These are phyloP conservation scores for Amphiduros pacificus DNA, from an alignment of 2,888 invertebrate genomes.

Conservation along the genomic window DNA sequence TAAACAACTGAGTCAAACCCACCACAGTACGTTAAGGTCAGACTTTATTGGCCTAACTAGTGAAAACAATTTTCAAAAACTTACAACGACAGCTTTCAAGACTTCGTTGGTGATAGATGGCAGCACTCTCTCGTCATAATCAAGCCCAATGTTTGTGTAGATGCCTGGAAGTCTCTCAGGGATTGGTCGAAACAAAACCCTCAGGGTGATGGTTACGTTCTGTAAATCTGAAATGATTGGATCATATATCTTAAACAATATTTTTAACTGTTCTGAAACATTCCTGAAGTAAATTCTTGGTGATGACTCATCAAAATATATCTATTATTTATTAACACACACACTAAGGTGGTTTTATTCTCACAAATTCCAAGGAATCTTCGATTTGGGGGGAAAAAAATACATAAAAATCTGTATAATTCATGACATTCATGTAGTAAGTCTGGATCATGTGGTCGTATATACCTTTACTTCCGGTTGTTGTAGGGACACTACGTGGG, in stretches of 20 bases:
- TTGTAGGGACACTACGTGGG: slow-evolving; percentile 93
- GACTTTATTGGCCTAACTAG: too few relatives aligned
- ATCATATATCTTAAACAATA: neutral
- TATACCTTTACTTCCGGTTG: slow-evolving; percentile 94
- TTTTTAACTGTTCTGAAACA: too few relatives aligned
- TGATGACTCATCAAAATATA: too few relatives aligned
- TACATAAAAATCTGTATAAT: too few relatives aligned
- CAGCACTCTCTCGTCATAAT: slow-evolving; percentile 97
- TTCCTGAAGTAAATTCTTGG: too few relatives aligned
- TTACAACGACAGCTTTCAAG: slow-evolving; percentile 89
- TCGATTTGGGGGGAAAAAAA: too few relatives aligned
- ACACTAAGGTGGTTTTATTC: too few relatives aligned
- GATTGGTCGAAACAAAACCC: slow-evolving; percentile 93
- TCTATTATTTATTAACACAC: too few relatives aligned
- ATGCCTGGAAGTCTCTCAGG: slow-evolving; percentile 93
- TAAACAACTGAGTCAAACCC: too few relatives aligned
- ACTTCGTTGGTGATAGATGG: slow-evolving; percentile 99
- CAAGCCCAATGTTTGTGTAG: slow-evolving; percentile 92
- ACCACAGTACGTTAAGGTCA: too few relatives aligned
- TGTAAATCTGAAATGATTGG: slow-evolving; percentile 77
- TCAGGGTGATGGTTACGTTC: slow-evolving; percentile 97
- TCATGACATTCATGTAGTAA: too few relatives aligned
- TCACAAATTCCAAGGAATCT: too few relatives aligned
- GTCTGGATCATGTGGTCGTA: neutral
- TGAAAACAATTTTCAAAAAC: slow-evolving; percentile 27